These are phyloP conservation scores for Cheirogaleus major DNA, from an alignment of 2,797 vertebrate genomes.

Conservation along the genomic window DNA sequence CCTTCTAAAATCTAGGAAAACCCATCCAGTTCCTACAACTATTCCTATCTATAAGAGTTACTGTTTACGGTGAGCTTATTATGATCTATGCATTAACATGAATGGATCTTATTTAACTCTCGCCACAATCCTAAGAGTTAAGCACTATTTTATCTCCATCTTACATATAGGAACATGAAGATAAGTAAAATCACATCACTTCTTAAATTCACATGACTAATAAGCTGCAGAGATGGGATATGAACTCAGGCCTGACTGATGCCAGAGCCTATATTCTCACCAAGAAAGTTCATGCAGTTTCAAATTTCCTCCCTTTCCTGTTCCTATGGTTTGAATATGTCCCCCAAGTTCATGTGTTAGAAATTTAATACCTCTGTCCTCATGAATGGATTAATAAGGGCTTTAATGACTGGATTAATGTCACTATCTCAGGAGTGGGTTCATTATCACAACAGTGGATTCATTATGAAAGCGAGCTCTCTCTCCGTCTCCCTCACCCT, in stretches of 20 bases:
- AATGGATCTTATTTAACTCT: background rate
- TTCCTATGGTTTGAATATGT: background rate
- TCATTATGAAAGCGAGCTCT: background rate
- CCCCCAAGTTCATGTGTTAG: background rate
- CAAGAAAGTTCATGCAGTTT: background rate
- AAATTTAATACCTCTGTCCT: background rate
- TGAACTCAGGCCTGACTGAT: background rate
- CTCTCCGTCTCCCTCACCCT: background rate
- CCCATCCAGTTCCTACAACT: background rate
- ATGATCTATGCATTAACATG: background rate
- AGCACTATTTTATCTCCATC: background rate
- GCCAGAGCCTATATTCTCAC: background rate
- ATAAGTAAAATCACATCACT: slow-evolving; percentile 9
- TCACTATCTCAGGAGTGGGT: background rate
- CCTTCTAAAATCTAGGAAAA: background rate
- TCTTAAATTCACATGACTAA: slow-evolving; percentile 16
- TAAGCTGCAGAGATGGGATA: background rate
- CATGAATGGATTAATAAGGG: background rate
- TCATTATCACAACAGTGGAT: background rate
- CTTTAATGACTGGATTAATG: background rate
- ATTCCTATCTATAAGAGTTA: background rate
- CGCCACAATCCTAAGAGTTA: background rate
- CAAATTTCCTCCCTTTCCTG: background rate
- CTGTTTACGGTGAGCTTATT: background rate
- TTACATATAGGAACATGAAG: background rate